Percentiles rank a stretch among this genome's conserved stretches.
Evolutionary conservation across 1,140 invertebrate species (phyloP).

Genomic region (Geopemphigus sp.): DNA sequence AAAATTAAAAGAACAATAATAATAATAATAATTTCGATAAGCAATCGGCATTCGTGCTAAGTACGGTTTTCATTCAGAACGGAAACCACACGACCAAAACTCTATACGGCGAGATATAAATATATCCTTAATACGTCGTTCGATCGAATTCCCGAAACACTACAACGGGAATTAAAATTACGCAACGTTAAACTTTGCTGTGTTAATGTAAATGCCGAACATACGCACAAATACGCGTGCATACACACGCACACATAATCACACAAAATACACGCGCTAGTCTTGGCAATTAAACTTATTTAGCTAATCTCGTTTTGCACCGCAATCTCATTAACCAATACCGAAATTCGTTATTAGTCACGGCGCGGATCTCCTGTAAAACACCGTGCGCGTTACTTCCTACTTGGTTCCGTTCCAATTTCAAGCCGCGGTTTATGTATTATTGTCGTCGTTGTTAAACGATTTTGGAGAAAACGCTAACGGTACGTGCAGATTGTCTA

Average conservation of each 20-base stretch:
- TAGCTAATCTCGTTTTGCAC: constrained; percentile 42
- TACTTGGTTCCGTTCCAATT: constrained; percentile 29
- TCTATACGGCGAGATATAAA: too few relatives aligned
- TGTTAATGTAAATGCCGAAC: background rate
- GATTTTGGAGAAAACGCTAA: constrained; percentile 1
- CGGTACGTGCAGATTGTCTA: background rate
- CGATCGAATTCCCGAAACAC: background rate
- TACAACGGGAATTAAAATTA: background rate
- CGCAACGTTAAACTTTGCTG: background rate
- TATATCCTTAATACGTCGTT: background rate
- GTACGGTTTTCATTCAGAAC: too few relatives aligned
- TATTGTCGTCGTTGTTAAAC: background rate
- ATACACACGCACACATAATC: too few relatives aligned
- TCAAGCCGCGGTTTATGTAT: constrained; percentile 25
- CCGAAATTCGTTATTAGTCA: constrained; percentile 34
- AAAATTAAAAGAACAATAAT: too few relatives aligned
- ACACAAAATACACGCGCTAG: too few relatives aligned
- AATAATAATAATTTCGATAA: too few relatives aligned
- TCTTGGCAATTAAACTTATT: constrained; percentile 45
- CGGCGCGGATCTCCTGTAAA: background rate
- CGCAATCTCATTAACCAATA: constrained; percentile 38
- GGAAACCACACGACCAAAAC: too few relatives aligned
- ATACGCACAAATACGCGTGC: too few relatives aligned
- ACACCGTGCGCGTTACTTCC: background rate
- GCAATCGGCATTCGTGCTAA: too few relatives aligned